Evolutionary conservation across 2,888 invertebrate genomes (phyloP), one percentile per base, ranked within the genome.

Genomic region (Bugulina stolonifera): DNA sequence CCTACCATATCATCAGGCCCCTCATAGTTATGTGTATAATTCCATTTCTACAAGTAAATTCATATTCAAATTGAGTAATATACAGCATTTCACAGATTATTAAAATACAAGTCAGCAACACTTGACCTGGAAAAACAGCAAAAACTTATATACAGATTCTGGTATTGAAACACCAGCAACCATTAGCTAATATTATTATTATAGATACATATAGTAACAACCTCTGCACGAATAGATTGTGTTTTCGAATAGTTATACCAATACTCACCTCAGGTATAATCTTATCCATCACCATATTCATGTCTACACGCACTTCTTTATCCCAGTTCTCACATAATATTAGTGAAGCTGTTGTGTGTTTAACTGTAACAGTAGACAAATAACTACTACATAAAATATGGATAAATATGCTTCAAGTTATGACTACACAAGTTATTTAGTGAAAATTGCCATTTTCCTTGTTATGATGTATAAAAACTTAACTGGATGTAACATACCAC

Each of bases 231-330:
- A n/a, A n/a, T n/a, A n/a, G n/a, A n/a, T n/a, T n/a, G n/a, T n/a
- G n/a, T n/a, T n/a, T n/a, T n/a, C n/a, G n/a, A n/a, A n/a, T n/a
- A n/a, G n/a, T n/a, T n/a, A n/a, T n/a, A n/a, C n/a, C n/a, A n/a
- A n/a, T n/a, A n/a, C 80, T 79, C 81, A 88, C 88, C 86, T 97
- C 96, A 85, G 96, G 96, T 87, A 97, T 93, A 87, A 97, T 93
- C 90, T 94, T 94, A 87, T 96, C 96, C 86, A 97, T 89, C 93
- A 97, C 94, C 94, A 95, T 96, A 88, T 97, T 96, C 94, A 96
- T 96, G 85, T 97, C 78, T 82, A 82, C 88, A 88, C 89, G 88
- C 76, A 95, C 95, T 86, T 94, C 93, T 77, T 94, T 94, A 88
- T 96, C 96, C 95, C 95, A 96, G 87, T 94, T 95, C 89, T 96